phyloP scores from a whole-genome alignment of 1,140 invertebrate species.

The Caerostris extrusa region DNA sequence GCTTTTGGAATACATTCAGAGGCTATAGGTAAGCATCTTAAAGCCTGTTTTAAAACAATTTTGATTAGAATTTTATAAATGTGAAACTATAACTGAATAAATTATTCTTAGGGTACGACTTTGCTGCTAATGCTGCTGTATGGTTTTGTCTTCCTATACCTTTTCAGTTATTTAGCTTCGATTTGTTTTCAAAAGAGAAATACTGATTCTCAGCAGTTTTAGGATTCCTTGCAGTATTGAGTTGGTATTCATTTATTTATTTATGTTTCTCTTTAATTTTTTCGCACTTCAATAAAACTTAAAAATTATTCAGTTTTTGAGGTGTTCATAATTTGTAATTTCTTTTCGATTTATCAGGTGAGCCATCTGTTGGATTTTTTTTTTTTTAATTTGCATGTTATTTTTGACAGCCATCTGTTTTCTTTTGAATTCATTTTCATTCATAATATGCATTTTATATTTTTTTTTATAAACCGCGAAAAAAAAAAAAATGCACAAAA shows the following conservation, averaged over 20 bases:
- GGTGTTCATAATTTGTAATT: neutral
- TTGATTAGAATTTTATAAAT: neutral
- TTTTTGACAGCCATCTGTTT: neutral
- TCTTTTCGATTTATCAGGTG: neutral
- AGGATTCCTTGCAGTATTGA: slow-evolving; percentile 39
- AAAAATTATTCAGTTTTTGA: neutral
- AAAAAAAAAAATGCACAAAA: too few relatives aligned
- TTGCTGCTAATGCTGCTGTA: slow-evolving; percentile 76
- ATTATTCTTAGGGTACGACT: slow-evolving; percentile 52
- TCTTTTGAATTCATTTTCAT: neutral
- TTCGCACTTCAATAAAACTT: neutral
- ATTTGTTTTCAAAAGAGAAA: slow-evolving; percentile 66
- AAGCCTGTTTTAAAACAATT: neutral
- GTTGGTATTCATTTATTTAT: slow-evolving; percentile 21
- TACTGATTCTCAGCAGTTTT: slow-evolving; percentile 77
- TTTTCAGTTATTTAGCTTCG: slow-evolving; percentile 78
- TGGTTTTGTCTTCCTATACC: slow-evolving; percentile 78
- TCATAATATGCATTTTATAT: neutral
- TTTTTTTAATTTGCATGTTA: neutral
- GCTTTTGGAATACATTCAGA: slow-evolving; percentile 22
- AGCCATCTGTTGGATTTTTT: neutral
- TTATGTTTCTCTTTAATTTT: neutral
- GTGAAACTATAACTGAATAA: neutral
- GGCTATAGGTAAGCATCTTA: slow-evolving; percentile 58
- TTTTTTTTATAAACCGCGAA: too few relatives aligned